Conservation (phyloP, 2,113 vertebrate genomes). For the Parus major region DNA sequence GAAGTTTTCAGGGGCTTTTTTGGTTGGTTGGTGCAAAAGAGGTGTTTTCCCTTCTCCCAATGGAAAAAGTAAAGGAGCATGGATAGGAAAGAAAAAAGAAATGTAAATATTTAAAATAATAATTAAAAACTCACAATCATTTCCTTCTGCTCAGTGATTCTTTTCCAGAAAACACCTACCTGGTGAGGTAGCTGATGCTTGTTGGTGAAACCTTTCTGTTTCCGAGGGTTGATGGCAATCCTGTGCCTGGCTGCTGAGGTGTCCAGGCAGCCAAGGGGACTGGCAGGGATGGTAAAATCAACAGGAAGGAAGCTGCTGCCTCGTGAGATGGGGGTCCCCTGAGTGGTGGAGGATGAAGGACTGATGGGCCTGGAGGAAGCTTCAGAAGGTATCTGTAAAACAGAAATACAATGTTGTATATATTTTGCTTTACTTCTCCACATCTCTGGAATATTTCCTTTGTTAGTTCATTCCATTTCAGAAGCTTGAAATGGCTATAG, state of each 20-base stretch:
- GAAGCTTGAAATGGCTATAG: neutral
- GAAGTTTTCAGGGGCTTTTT: neutral
- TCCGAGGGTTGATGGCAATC: constrained; percentile 79
- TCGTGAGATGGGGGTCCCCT: neutral
- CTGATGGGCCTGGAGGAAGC: constrained; percentile 70
- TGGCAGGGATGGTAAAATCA: constrained; percentile 82
- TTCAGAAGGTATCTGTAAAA: constrained; percentile 75
- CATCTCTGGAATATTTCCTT: neutral
- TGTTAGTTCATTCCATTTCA: neutral
- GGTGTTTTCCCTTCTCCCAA: neutral
- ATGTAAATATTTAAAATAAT: neutral
- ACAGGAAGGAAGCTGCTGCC: constrained; percentile 29
- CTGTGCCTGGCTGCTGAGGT: constrained; percentile 86
- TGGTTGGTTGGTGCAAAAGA: neutral
- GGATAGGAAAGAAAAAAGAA: neutral
- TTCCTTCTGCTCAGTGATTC: neutral
- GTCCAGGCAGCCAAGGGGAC: constrained; percentile 79
- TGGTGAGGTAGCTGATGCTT: constrained; percentile 59
- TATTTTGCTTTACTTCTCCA: neutral
- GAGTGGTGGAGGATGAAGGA: constrained; percentile 47
- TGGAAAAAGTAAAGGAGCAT: neutral
- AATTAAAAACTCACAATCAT: neutral
- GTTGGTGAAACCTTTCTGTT: constrained; percentile 75
- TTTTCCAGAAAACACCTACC: constrained; percentile 64
- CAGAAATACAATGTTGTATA: neutral